phyloP scores from a whole-genome alignment of 1,140 invertebrate genomes.

The Babylonia areolata region DNA sequence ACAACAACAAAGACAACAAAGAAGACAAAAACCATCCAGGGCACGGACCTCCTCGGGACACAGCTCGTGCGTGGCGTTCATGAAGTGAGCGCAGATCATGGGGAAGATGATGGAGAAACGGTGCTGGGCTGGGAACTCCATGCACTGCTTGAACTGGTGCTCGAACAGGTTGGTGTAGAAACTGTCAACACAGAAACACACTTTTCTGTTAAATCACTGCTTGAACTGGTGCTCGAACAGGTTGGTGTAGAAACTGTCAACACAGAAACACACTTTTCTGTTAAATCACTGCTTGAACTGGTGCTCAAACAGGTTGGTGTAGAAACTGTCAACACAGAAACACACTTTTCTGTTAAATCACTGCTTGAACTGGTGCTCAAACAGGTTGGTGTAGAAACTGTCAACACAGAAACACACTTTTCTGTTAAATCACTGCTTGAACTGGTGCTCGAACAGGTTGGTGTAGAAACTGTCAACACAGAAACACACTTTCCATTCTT shows the following conservation, averaged over 20 bases:
- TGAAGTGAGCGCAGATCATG: conserved; percentile 97
- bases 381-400: too few species aligned
- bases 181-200: conserved; percentile 95
- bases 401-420: too few species aligned
- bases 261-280: too few species aligned
- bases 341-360: too few species aligned
- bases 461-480: neutral
- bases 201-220: conserved; percentile 99
- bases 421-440: too few species aligned
- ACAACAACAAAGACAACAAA: too few species aligned
- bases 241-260: conserved; percentile 97
- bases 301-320: conserved; percentile 97
- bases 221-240: conserved; percentile 99
- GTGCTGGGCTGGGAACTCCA: conserved; percentile 98
- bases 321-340: conserved; percentile 84
- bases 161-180: conserved; percentile 98
- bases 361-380: too few species aligned
- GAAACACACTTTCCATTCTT: too few species aligned
- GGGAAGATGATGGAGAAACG: conserved; percentile 98
- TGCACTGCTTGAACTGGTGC: conserved; percentile 98
- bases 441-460: too few species aligned
- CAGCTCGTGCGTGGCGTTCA: conserved; percentile 97
- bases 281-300: conserved; percentile 95
- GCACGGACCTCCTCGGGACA: conserved; percentile 95
- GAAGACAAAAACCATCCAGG: too few species aligned